Evolutionary conservation across 1,140 invertebrate genomes (phyloP).

Genomic region (Eumeta japonica): DNA sequence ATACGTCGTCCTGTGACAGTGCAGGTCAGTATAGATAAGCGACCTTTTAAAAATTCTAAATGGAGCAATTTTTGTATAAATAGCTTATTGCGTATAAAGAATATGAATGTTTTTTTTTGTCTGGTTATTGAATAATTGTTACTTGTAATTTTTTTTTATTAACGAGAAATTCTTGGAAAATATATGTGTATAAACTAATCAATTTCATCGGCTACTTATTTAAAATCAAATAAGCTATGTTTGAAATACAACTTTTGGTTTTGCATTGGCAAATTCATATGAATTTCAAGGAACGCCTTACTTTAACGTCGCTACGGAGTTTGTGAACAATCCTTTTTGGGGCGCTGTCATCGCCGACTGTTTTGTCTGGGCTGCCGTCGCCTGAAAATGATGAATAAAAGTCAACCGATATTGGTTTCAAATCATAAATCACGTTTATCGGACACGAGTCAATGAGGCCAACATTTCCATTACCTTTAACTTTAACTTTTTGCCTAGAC

Average conservation of each 20-base stretch:
- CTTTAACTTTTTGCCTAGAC: slow-evolving; percentile 39
- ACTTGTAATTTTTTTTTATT: too few species aligned
- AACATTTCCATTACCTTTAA: slow-evolving; percentile 18
- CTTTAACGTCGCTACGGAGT: slow-evolving; percentile 79
- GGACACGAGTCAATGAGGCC: not conserved
- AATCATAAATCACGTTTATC: slow-evolving; percentile 1
- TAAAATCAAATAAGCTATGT: not conserved
- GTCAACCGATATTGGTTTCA: slow-evolving; percentile 3
- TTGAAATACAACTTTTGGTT: not conserved
- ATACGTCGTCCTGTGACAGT: too few species aligned
- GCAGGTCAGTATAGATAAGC: too few species aligned
- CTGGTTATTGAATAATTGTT: too few species aligned
- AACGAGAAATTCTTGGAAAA: too few species aligned
- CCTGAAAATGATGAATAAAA: slow-evolving; percentile 66
- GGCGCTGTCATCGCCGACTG: slow-evolving; percentile 65
- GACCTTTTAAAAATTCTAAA: too few species aligned
- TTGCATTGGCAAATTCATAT: not conserved
- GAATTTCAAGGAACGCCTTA: slow-evolving; percentile 18
- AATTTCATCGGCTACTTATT: not conserved
- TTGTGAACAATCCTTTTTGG: slow-evolving; percentile 78
- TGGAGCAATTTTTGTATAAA: too few species aligned
- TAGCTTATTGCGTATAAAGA: too few species aligned
- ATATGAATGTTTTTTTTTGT: too few species aligned
- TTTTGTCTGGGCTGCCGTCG: slow-evolving; percentile 61
- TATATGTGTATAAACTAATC: too few species aligned